Evolutionary conservation across 2,797 vertebrate genomes (phyloP).

Genomic region (Bucorvus abyssinicus): DNA sequence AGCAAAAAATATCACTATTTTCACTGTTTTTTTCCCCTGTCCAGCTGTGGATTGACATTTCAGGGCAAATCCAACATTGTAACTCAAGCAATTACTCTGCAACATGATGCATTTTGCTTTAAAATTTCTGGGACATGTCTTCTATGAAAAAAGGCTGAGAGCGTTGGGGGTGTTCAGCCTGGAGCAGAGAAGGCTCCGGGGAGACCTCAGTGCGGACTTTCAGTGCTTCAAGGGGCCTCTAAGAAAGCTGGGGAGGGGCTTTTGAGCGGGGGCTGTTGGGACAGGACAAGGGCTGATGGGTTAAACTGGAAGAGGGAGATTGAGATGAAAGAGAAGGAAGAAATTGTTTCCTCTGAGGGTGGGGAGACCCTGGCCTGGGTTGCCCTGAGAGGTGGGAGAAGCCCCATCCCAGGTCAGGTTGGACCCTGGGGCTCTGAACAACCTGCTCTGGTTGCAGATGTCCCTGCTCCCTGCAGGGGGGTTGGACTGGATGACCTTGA

Average conservation of each 20-base stretch:
- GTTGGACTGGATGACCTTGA: neutral
- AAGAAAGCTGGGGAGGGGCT: neutral
- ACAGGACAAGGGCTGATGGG: neutral
- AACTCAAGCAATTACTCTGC: neutral
- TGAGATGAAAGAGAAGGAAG: neutral
- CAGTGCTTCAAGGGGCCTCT: neutral
- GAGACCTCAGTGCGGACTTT: neutral
- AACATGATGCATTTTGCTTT: neutral
- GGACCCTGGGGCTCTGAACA: neutral
- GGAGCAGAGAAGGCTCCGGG: neutral
- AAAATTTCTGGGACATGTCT: neutral
- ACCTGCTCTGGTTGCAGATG: neutral
- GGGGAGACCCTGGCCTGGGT: neutral
- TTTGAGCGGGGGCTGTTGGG: neutral
- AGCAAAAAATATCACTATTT: neutral
- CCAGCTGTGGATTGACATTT: neutral
- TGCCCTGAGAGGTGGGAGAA: neutral
- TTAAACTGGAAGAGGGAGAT: too few species aligned
- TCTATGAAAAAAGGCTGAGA: neutral
- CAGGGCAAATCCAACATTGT: neutral
- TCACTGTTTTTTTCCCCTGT: neutral
- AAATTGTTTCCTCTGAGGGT: neutral
- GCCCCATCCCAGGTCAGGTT: neutral
- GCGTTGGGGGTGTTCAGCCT: neutral
- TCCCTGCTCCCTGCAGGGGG: neutral